Evolutionary conservation across 2,797 vertebrate species (phyloP).

Genomic region (Halcyon chelicuti): DNA sequence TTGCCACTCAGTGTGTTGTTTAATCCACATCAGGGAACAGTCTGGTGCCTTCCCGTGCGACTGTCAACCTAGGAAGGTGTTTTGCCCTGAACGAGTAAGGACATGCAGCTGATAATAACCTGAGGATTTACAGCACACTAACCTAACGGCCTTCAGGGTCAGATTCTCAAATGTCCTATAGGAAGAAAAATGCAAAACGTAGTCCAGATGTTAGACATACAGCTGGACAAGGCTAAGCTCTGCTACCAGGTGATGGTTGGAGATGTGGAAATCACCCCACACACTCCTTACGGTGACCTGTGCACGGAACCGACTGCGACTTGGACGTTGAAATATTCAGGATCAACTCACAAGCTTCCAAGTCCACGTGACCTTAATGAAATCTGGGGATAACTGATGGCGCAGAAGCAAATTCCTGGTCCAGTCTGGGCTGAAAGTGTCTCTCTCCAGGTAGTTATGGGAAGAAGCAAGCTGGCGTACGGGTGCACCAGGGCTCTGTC

Average conservation of each 20-base stretch:
- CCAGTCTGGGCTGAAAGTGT: background rate
- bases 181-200: background rate
- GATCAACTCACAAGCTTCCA: background rate
- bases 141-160: background rate
- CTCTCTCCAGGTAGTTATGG: background rate
- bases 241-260: background rate
- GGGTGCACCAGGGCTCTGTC: background rate
- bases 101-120: background rate
- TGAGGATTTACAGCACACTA: background rate
- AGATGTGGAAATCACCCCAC: background rate
- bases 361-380: background rate
- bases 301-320: background rate
- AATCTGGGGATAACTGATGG: background rate
- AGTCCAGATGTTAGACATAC: background rate
- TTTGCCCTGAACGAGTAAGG: background rate
- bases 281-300: background rate
- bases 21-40: constrained; percentile 27
- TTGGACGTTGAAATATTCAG: background rate
- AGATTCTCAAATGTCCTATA: background rate
- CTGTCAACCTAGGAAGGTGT: constrained; percentile 22
- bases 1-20: constrained; percentile 34
- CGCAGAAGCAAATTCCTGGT: background rate
- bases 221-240: background rate
- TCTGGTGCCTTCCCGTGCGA: constrained; percentile 7
- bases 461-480: background rate